Evolutionary conservation across 2,888 invertebrate genomes (phyloP).

Genomic region (Lamproptera curius): DNA sequence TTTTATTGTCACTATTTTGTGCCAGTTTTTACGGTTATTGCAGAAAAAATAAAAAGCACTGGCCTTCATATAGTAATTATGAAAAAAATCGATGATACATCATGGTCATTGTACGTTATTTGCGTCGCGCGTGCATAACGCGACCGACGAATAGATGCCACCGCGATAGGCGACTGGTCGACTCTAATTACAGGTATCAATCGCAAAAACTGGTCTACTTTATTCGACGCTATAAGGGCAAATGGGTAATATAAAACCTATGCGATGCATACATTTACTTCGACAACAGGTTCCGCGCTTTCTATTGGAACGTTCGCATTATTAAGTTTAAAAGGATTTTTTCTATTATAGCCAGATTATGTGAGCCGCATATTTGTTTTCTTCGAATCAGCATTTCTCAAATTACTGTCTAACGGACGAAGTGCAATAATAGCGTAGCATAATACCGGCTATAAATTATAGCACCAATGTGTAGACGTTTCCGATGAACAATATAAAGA

Average conservation of each 20-base stretch:
- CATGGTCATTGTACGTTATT: conserved; percentile 49
- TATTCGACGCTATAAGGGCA: conserved; percentile 33
- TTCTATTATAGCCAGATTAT: conserved; percentile 1
- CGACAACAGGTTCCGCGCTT: conserved; percentile 14
- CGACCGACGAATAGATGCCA: conserved; percentile 50
- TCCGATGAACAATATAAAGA: too few relatives aligned
- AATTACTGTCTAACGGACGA: not conserved
- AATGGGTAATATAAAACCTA: conserved; percentile 26
- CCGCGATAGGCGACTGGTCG: conserved; percentile 47
- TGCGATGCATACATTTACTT: conserved; percentile 20
- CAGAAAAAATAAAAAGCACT: conserved; percentile 13
- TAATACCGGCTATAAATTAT: too few relatives aligned
- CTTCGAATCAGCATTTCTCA: not conserved
- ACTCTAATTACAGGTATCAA: conserved; percentile 72
- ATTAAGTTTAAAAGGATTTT: conserved; percentile 1
- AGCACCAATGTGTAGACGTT: too few relatives aligned
- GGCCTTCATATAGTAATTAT: conserved; percentile 22
- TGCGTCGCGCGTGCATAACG: conserved; percentile 54
- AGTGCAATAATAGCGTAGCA: too few relatives aligned
- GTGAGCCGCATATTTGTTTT: not conserved
- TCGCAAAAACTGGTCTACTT: conserved; percentile 60
- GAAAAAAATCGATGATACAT: conserved; percentile 62
- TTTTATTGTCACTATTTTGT: too few relatives aligned
- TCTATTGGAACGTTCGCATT: conserved; percentile 22
- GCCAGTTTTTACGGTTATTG: not conserved